Conservation (phyloP, 2,888 invertebrate species). For the Cistogaster globosa region DNA sequence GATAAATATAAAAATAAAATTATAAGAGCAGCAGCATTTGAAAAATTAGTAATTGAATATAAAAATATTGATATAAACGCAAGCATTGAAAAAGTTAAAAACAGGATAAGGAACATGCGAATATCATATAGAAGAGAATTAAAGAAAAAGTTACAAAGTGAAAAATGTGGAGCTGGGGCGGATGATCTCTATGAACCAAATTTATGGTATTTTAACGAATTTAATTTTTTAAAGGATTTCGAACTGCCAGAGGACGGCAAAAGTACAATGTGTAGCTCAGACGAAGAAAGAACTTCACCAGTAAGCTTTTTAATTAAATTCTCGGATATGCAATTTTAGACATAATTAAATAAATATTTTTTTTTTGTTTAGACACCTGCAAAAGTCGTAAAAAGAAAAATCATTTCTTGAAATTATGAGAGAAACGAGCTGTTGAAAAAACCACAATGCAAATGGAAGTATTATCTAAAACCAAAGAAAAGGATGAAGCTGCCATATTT, state of each 20-base stretch:
- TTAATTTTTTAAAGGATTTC: constrained; percentile 34
- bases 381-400: not conserved
- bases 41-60: too few species aligned
- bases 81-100: not conserved
- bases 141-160: constrained; percentile 17
- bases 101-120: constrained; percentile 28
- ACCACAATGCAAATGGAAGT: constrained; percentile 24
- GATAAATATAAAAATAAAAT: too few species aligned
- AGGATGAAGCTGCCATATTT: constrained; percentile 58
- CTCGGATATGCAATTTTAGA: constrained; percentile 1
- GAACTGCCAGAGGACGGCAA: constrained; percentile 28
- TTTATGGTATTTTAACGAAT: constrained; percentile 35
- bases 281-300: constrained; percentile 8
- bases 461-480: constrained; percentile 29
- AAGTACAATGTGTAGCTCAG: constrained; percentile 2
- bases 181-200: constrained; percentile 31
- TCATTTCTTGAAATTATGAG: constrained; percentile 20
- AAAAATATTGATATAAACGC: too few species aligned
- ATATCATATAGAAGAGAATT: constrained; percentile 13
- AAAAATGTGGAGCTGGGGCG: constrained; percentile 12
- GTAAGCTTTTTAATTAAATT: constrained; percentile 16
- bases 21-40: too few species aligned
- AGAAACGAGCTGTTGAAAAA: constrained; percentile 38
- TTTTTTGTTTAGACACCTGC: too few species aligned
- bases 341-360: too few species aligned